A percentile compares a stretch with the other conserved stretches of the same genome.
phyloP scores from a whole-genome alignment of 2,113 vertebrate genomes.

The Chloropsis hardwickii region DNA sequence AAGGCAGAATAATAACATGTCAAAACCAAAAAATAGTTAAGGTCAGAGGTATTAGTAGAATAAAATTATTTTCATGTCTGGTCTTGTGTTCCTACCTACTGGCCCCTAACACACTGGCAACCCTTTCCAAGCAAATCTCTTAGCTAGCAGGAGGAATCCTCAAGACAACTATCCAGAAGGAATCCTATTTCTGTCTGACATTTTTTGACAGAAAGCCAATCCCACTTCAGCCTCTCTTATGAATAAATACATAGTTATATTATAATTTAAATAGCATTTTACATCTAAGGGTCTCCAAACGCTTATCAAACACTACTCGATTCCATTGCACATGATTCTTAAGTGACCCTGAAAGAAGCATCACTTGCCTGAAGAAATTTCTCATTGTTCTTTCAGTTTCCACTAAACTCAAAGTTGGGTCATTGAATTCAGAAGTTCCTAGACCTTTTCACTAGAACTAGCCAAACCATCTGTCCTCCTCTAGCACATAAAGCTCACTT shows the following conservation, averaged over 20 bases:
- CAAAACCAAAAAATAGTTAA: neutral
- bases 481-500: neutral
- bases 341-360: neutral
- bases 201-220: constrained; percentile 42
- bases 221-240: neutral
- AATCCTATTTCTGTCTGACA: constrained; percentile 33
- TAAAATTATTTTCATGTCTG: neutral
- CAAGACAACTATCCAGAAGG: constrained; percentile 12
- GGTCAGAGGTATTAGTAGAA: neutral
- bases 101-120: neutral
- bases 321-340: neutral
- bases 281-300: neutral
- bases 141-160: neutral
- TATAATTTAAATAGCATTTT: neutral
- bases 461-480: neutral
- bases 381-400: neutral
- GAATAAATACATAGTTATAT: constrained; percentile 17
- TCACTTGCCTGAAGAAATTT: neutral
- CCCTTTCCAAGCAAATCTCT: neutral
- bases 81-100: neutral
- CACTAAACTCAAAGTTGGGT: neutral
- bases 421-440: neutral
- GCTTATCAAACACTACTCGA: neutral
- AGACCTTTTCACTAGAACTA: neutral
- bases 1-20: neutral